Conservation (phyloP, 1,140 invertebrate species). For the Musca vetustissima region DNA sequence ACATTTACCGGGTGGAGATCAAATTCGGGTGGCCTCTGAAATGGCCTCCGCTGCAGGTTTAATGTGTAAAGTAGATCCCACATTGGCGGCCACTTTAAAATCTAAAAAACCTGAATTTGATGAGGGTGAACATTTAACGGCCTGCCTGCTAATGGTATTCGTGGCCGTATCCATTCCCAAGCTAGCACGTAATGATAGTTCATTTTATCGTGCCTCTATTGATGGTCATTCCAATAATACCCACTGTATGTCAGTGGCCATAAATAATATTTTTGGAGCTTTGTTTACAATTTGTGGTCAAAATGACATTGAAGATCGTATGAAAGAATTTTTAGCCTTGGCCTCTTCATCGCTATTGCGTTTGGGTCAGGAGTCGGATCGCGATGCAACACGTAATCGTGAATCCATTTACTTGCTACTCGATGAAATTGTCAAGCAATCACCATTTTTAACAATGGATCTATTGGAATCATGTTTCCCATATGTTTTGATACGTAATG, state of each 20-base stretch:
- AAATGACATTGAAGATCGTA: slow-evolving; percentile 93
- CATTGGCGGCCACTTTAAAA: slow-evolving; percentile 83
- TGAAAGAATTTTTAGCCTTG: slow-evolving; percentile 97
- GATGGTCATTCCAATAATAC: slow-evolving; percentile 98
- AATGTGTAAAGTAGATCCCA: slow-evolving; percentile 91
- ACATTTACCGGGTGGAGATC: slow-evolving; percentile 86
- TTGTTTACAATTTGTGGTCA: slow-evolving; percentile 93
- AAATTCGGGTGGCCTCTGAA: slow-evolving; percentile 90
- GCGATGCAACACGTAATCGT: slow-evolving; percentile 88
- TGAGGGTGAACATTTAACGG: slow-evolving; percentile 88
- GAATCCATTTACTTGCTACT: slow-evolving; percentile 95
- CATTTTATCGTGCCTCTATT: slow-evolving; percentile 86
- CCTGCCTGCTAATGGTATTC: slow-evolving; percentile 97
- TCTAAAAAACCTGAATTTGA: slow-evolving; percentile 84
- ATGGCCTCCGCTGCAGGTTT: slow-evolving; percentile 96
- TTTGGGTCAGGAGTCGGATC: slow-evolving; percentile 92
- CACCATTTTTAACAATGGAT: slow-evolving; percentile 97
- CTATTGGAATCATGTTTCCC: slow-evolving; percentile 97
- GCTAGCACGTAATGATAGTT: slow-evolving; percentile 86
- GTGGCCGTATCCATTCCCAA: slow-evolving; percentile 97
- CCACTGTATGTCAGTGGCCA: slow-evolving; percentile 93
- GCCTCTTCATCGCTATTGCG: slow-evolving; percentile 93
- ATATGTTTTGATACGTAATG: slow-evolving; percentile 93
- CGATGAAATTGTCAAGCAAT: slow-evolving; percentile 96
- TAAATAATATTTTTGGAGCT: slow-evolving; percentile 96